A percentile compares a stretch with the other conserved stretches of the same genome.
These are phyloP conservation scores for Lobophora halterata DNA, from an alignment of 2,888 invertebrate species.

Conservation along the genomic window DNA sequence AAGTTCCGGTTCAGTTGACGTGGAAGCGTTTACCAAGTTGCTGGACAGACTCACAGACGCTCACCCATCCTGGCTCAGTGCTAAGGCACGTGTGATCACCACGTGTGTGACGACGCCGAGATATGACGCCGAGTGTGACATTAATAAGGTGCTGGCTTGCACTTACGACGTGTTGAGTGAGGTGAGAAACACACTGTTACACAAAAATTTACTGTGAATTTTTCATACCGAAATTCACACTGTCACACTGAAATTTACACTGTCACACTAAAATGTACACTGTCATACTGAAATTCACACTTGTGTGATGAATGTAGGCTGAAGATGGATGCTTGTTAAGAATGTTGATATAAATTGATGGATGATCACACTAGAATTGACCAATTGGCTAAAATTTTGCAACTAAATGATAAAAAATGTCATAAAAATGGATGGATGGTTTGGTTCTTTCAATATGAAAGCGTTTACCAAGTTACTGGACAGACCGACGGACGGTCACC, in stretches of 20 bases:
- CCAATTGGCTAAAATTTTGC: no score
- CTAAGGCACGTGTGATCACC: constrained; percentile 57
- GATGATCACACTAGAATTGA: no score
- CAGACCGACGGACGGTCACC: constrained; percentile 50
- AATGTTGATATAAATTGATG: no score
- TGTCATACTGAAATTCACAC: no score
- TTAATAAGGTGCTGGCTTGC: constrained; percentile 61
- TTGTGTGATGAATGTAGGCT: no score
- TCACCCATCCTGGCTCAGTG: constrained; percentile 54
- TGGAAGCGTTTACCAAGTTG: constrained; percentile 51
- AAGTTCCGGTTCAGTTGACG: constrained; percentile 43
- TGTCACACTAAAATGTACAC: background rate
- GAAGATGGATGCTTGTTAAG: no score
- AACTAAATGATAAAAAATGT: no score
- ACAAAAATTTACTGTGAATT: no score
- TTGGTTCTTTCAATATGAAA: constrained; percentile 44
- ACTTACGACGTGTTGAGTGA: constrained; percentile 65
- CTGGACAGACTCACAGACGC: constrained; percentile 53
- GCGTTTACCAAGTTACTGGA: constrained; percentile 57
- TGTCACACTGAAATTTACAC: no score
- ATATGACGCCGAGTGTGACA: constrained; percentile 54
- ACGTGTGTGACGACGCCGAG: constrained; percentile 53
- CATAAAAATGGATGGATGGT: no score
- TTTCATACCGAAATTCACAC: no score
- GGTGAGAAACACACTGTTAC: constrained; percentile 39